Conservation (phyloP, 2,797 vertebrate species). For the Notolabrus celidotus region DNA sequence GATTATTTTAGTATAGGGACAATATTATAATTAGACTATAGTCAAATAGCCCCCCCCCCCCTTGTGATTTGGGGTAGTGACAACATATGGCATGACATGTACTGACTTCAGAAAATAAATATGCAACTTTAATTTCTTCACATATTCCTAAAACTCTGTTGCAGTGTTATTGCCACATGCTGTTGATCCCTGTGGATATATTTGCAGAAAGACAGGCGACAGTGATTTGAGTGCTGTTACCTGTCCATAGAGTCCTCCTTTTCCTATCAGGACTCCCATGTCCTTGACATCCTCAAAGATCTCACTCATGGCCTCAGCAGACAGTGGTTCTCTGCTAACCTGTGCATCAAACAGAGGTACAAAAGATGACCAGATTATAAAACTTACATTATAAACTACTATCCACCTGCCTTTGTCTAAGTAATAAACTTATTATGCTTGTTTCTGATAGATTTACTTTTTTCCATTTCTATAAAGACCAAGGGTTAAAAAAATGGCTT, state of each 20-base stretch:
- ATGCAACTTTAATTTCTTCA: no score
- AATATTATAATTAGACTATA: no score
- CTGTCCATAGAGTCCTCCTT: slow-evolving; percentile 92
- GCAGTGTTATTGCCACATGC: background rate
- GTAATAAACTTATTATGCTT: no score
- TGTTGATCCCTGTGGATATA: background rate
- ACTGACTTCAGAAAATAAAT: no score
- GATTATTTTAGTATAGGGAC: no score
- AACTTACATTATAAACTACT: background rate
- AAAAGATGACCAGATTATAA: background rate
- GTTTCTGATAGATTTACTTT: no score
- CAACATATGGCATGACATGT: no score
- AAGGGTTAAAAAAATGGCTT: no score
- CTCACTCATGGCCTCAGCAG: slow-evolving; percentile 81
- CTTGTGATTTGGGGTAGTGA: no score
- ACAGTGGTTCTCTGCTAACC: slow-evolving; percentile 86
- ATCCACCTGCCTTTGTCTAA: background rate
- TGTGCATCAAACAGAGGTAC: slow-evolving; percentile 60
- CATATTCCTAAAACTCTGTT: background rate
- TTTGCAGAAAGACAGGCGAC: background rate
- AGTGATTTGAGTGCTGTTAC: slow-evolving; percentile 72
- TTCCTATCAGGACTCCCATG: slow-evolving; percentile 93
- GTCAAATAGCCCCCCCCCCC: no score
- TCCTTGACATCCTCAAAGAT: slow-evolving; percentile 93
- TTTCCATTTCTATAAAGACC: no score